Conservation (phyloP, 2,888 invertebrate species). For the Diaprepes abbreviatus region DNA sequence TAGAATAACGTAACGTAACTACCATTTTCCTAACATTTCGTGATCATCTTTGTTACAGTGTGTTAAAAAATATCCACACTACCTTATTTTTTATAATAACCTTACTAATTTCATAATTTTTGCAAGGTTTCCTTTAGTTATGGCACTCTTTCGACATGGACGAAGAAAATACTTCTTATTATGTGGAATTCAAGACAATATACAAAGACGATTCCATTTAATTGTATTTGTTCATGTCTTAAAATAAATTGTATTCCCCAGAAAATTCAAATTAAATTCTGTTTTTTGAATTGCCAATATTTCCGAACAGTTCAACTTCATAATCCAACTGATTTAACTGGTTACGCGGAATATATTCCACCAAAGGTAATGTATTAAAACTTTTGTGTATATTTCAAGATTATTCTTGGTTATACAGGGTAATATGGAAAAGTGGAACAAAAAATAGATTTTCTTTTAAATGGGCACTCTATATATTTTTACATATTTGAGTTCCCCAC, state of each 20-base stretch:
- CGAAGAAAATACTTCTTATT: conserved; percentile 69
- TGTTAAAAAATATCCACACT: no score
- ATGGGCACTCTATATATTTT: no score
- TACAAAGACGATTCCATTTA: conserved; percentile 70
- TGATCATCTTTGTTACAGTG: no score
- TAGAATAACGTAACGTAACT: no score
- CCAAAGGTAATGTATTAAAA: conserved; percentile 42
- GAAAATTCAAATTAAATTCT: conserved; percentile 71
- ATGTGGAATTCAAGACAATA: conserved; percentile 73
- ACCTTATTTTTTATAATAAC: no score
- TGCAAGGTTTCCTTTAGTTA: conserved; percentile 72
- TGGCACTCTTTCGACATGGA: conserved; percentile 69
- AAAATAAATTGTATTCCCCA: conserved; percentile 68
- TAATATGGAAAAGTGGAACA: no score
- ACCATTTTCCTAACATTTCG: no score
- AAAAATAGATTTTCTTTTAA: no score
- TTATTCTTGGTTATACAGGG: no score
- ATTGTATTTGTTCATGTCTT: conserved; percentile 70
- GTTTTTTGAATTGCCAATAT: conserved; percentile 73
- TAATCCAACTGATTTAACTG: conserved; percentile 69
- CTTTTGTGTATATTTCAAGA: no score
- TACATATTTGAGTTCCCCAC: no score
- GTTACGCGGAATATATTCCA: conserved; percentile 63
- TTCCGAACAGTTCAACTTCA: conserved; percentile 68
- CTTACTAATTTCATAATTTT: background rate